phyloP scores from a whole-genome alignment of 1,140 invertebrate species.

The Andrena cerasifolii region DNA sequence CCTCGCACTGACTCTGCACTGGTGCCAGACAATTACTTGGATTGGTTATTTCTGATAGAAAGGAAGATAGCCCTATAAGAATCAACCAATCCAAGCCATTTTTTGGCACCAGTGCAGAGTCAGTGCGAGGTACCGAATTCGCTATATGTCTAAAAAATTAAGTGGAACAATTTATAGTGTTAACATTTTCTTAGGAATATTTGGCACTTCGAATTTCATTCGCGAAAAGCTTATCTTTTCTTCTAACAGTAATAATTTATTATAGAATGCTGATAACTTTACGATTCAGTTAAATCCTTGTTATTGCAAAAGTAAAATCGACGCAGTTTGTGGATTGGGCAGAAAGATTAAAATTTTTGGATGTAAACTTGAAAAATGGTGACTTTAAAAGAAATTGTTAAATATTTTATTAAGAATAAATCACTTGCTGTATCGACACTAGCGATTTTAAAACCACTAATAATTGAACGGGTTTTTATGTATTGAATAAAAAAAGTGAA shows the following conservation, averaged over 20 bases:
- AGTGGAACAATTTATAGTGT: neutral
- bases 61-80: no score
- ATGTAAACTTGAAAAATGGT: conserved; percentile 12
- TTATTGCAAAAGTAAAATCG: neutral
- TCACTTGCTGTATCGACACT: neutral
- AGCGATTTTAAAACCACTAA: no score
- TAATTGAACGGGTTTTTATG: no score
- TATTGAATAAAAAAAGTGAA: no score
- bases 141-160: neutral
- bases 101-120: no score
- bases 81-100: no score
- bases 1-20: no score
- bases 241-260: neutral
- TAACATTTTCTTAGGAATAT: conserved; percentile 19
- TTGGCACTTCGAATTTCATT: neutral
- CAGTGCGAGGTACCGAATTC: no score
- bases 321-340: neutral
- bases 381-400: neutral
- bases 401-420: neutral
- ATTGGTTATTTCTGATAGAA: no score
- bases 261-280: neutral
- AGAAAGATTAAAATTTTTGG: neutral
- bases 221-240: neutral
- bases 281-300: neutral
- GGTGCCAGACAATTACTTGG: no score